Evolutionary conservation across 1,140 invertebrate genomes (phyloP), one percentile per base, ranked within the genome.

Genomic region (Sinella curviseta): DNA sequence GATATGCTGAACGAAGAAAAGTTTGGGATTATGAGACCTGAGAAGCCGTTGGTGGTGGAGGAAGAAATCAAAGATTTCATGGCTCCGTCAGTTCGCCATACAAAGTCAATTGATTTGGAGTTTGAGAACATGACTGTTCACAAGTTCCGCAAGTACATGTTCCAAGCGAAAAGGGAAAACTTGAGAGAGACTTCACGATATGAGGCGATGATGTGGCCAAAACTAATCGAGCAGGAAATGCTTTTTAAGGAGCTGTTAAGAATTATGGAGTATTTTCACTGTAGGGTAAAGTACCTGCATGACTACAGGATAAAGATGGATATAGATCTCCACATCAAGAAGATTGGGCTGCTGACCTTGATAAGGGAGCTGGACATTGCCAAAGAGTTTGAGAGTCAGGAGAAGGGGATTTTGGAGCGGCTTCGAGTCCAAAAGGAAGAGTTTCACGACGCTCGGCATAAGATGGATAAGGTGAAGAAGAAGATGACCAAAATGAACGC

Each of bases 321-420:
- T 12, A 36, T 82, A 3, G 80, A 83, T 65, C n/a, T 82, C 0
- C 78, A 81, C 12, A 26, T 83, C 1, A 81, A 81, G 77, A 60
- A 34, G 0, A 67, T 83, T 60, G 30, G 57, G 0, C 33, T 77
- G 4, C 33, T 82, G 30, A 78, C 48, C 48, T 48, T 79, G 4
- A 55, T 81, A 34, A 30, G 77, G 26, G 83, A 83, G 60, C 70
- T 83, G 12, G 78, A 82, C 16, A 82, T 83, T 35, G 79, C 76
- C 0, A 83, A 83, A 48, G 79, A 83, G 16, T 83, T 82, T 80
- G 83, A 83, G 16, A 30, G 76, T 2, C 57, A 70, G 24, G 83
- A 82, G 48, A 81, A 82, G 60, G 54, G 30, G 14, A 65, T 82
- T 70, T 1, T 77, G 20, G 80, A 82, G n/a, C 54, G 79, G 4